phyloP scores from a whole-genome alignment of 1,140 invertebrate genomes.

The Coptotermes formosanus region DNA sequence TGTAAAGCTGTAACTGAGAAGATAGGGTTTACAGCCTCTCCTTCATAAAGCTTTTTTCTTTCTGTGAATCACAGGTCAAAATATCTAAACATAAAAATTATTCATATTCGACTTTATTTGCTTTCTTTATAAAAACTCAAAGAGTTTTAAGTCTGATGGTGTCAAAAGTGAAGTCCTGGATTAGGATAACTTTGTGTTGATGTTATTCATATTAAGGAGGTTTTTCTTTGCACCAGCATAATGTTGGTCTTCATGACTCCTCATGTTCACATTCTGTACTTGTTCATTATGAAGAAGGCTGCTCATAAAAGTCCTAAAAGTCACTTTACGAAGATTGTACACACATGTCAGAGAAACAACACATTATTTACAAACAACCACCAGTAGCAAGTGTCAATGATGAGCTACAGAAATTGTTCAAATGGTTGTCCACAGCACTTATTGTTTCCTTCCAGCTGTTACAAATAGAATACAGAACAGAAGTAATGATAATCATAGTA shows the following conservation, averaged over 20 bases:
- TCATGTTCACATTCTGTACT: background rate
- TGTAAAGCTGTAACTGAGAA: too few species aligned
- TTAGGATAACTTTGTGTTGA: background rate
- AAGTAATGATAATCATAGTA: too few species aligned
- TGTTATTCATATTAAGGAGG: background rate
- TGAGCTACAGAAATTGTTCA: too few species aligned
- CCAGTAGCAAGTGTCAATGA: too few species aligned
- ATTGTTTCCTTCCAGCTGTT: too few species aligned
- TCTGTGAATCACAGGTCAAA: background rate
- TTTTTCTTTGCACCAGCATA: background rate
- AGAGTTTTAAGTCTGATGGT: background rate
- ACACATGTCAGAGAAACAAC: too few species aligned
- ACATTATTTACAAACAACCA: too few species aligned
- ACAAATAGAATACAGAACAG: too few species aligned
- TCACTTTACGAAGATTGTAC: too few species aligned
- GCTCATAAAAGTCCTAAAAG: background rate
- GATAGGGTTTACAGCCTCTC: too few species aligned
- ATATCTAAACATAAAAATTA: background rate
- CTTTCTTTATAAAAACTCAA: background rate
- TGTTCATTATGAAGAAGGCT: background rate
- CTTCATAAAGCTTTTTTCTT: background rate
- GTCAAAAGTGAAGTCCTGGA: background rate
- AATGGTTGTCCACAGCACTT: too few species aligned
- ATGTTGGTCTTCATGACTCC: background rate
- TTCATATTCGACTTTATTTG: background rate